A percentile compares a stretch with the other conserved stretches of the same genome.
These are phyloP conservation scores for Caenorhabditis tropicalis DNA, from an alignment of 1,140 invertebrate species.

Conservation along the genomic window DNA sequence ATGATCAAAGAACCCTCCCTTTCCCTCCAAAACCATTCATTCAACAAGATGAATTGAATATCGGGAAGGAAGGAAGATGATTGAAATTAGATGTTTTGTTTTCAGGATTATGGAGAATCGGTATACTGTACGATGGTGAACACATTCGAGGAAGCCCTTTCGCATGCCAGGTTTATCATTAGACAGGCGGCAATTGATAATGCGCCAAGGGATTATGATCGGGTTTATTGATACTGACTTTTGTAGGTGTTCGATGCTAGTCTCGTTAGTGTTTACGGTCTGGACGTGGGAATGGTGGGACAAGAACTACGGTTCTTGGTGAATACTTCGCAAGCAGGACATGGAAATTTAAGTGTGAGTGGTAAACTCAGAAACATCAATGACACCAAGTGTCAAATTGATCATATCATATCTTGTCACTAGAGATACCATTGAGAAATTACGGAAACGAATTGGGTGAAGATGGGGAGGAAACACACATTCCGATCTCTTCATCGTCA, in stretches of 20 bases:
- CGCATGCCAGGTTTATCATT: conserved; percentile 79
- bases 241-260: conserved; percentile 86
- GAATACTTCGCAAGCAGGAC: conserved; percentile 83
- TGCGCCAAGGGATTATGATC: neutral
- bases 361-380: neutral
- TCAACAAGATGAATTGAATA: neutral
- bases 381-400: neutral
- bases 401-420: conserved; percentile 42
- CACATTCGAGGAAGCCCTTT: conserved; percentile 96
- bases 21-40: too few species aligned
- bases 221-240: neutral
- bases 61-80: neutral
- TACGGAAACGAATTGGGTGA: conserved; percentile 40
- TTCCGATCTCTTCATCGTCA: neutral
- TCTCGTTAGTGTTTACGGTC: conserved; percentile 79
- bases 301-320: conserved; percentile 83
- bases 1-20: conserved; percentile 43
- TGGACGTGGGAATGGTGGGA: conserved; percentile 81
- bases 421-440: neutral
- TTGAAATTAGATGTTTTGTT: conserved; percentile 23
- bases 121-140: conserved; percentile 90
- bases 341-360: conserved; percentile 81
- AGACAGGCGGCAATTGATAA: neutral
- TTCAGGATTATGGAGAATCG: conserved; percentile 86
- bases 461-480: conserved; percentile 26